phyloP scores from a whole-genome alignment of 2,888 invertebrate species.

The Cyclophora punctaria region DNA sequence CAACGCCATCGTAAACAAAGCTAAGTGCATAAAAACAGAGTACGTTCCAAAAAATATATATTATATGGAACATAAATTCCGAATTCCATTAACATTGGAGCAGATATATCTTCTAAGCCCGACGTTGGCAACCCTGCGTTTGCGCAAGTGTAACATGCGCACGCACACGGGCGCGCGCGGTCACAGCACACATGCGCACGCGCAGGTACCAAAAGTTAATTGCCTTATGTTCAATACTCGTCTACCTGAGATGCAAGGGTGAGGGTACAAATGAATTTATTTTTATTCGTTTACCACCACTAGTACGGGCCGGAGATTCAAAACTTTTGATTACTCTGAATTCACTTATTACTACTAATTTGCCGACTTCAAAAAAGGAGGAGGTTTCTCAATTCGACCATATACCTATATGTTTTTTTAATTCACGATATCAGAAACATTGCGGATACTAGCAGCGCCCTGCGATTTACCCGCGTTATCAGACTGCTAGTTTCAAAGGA shows the following conservation, averaged over 20 bases:
- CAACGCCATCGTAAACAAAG: not conserved
- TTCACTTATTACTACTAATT: too few species aligned
- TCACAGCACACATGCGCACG: slow-evolving; percentile 33
- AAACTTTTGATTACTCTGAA: too few species aligned
- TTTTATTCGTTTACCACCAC: slow-evolving; percentile 19
- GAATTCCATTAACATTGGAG: slow-evolving; percentile 54
- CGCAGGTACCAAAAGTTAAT: slow-evolving; percentile 71
- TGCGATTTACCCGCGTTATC: too few species aligned
- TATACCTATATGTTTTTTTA: too few species aligned
- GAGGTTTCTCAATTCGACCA: too few species aligned
- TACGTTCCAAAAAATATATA: not conserved
- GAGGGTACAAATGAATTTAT: slow-evolving; percentile 29
- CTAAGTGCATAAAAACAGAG: not conserved
- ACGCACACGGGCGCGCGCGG: slow-evolving; percentile 13
- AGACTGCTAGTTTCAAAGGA: too few species aligned
- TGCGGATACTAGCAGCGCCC: too few species aligned
- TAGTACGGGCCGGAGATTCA: slow-evolving; percentile 3
- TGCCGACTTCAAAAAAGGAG: too few species aligned
- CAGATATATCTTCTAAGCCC: slow-evolving; percentile 26
- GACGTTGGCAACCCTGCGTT: slow-evolving; percentile 47
- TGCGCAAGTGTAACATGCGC: slow-evolving; percentile 55
- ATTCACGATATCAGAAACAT: too few species aligned
- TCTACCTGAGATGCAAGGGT: slow-evolving; percentile 55
- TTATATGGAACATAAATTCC: slow-evolving; percentile 47
- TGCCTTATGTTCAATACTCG: slow-evolving; percentile 70